A percentile compares a stretch with the other conserved stretches of the same genome.
Evolutionary conservation across 2,888 invertebrate species (phyloP).

Genomic region (Onthophagus sagittarius): DNA sequence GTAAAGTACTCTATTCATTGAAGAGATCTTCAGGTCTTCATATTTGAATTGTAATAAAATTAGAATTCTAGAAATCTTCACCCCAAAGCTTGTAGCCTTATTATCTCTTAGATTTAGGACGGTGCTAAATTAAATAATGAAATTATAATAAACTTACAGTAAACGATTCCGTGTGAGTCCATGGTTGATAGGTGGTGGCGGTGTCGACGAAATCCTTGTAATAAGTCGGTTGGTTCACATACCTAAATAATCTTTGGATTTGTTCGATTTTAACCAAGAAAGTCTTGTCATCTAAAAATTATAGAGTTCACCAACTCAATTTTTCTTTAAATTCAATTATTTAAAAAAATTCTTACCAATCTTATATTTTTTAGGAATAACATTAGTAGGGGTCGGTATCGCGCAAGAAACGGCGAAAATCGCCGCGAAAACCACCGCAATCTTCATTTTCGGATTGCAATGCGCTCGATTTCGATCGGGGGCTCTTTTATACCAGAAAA

Average conservation of each 20-base stretch:
- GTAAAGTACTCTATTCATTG: no score
- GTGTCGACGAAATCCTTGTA: conserved; percentile 54
- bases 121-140: neutral
- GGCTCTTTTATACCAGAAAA: neutral
- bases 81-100: no score
- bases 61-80: no score
- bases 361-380: conserved; percentile 39
- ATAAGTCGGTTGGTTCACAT: conserved; percentile 60
- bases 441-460: conserved; percentile 15
- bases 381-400: conserved; percentile 39
- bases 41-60: no score
- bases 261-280: conserved; percentile 43
- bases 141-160: conserved; percentile 23
- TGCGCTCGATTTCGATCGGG: neutral
- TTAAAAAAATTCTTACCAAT: conserved; percentile 43
- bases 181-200: conserved; percentile 53
- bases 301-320: neutral
- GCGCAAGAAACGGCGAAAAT: conserved; percentile 20
- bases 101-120: no score
- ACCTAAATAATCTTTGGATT: conserved; percentile 57
- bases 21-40: no score
- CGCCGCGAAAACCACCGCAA: conserved; percentile 16
- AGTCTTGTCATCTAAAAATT: conserved; percentile 28
- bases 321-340: neutral
- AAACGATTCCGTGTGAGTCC: conserved; percentile 49